These are phyloP conservation scores for Pseudoips prasinana DNA, from an alignment of 2,888 invertebrate species.

Conservation along the genomic window DNA sequence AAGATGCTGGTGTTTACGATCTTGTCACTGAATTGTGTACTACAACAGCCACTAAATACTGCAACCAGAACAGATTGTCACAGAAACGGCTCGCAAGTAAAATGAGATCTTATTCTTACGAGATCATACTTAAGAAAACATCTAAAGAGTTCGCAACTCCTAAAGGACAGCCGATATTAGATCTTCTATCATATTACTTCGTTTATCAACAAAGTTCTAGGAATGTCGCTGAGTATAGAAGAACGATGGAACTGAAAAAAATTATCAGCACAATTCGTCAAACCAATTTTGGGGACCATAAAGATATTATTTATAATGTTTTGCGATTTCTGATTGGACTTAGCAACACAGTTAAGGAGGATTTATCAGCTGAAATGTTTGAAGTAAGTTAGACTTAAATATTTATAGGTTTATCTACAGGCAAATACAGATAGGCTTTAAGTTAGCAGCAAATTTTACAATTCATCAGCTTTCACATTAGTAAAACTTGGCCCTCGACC, in stretches of 20 bases:
- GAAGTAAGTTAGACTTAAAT: constrained; percentile 48
- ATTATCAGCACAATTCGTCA: constrained; percentile 49
- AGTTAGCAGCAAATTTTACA: too few relatives aligned
- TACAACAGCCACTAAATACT: constrained; percentile 58
- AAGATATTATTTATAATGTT: constrained; percentile 48
- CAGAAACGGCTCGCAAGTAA: constrained; percentile 51
- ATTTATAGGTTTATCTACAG: too few relatives aligned
- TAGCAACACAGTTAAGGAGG: constrained; percentile 53
- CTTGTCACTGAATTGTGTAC: constrained; percentile 64
- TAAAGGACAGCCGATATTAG: constrained; percentile 55
- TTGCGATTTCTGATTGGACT: constrained; percentile 57
- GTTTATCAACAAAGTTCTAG: constrained; percentile 54
- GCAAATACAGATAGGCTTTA: too few relatives aligned
- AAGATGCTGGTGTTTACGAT: constrained; percentile 58
- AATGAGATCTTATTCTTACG: constrained; percentile 67
- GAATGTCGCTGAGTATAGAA: constrained; percentile 65
- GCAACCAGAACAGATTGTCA: constrained; percentile 49
- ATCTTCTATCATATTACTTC: constrained; percentile 62
- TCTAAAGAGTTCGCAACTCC: constrained; percentile 38
- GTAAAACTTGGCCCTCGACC: too few relatives aligned
- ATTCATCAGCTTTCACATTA: too few relatives aligned
- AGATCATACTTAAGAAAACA: constrained; percentile 67
- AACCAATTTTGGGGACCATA: constrained; percentile 50
- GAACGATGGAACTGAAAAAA: constrained; percentile 56
- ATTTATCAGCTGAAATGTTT: constrained; percentile 57